Conservation (phyloP, 2,888 invertebrate species). For the Hyposoter dolosus region DNA sequence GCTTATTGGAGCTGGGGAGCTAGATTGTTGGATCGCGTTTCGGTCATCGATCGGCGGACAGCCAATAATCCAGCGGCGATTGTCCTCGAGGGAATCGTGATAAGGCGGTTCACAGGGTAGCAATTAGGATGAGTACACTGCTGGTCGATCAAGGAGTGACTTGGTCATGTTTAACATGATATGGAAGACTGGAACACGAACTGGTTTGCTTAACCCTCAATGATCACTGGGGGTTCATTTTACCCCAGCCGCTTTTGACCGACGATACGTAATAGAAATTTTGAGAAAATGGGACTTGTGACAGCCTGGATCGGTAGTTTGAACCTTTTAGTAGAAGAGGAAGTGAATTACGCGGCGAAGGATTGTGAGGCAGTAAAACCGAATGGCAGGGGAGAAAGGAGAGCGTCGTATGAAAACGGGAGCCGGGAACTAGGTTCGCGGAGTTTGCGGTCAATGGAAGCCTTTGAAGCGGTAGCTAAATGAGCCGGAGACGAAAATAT, state of each 20-base stretch:
- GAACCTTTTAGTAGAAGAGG: too few relatives aligned
- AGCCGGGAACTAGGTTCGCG: background rate
- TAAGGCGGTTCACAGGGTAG: background rate
- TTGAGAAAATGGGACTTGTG: too few relatives aligned
- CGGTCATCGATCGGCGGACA: conserved; percentile 1
- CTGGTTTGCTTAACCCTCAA: background rate
- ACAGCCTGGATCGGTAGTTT: too few relatives aligned
- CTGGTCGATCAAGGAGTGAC: background rate
- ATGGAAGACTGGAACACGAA: background rate
- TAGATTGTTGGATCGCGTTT: conserved; percentile 7
- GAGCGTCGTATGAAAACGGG: background rate
- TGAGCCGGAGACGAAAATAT: conserved; percentile 52
- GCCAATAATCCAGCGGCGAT: background rate
- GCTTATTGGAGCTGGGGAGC: background rate
- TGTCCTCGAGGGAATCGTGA: background rate
- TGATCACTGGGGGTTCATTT: background rate
- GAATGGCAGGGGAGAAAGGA: conserved; percentile 9
- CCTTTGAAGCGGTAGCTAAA: conserved; percentile 52
- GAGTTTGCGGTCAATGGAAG: conserved; percentile 31
- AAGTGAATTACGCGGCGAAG: background rate
- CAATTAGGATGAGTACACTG: background rate
- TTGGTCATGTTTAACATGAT: background rate
- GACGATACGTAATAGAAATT: too few relatives aligned
- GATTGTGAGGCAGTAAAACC: conserved; percentile 16
- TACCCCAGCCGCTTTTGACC: too few relatives aligned